Percentiles rank a stretch among this genome's conserved stretches.
Conservation (phyloP, 2,888 invertebrate species). For the Melinaea menophilus region DNA sequence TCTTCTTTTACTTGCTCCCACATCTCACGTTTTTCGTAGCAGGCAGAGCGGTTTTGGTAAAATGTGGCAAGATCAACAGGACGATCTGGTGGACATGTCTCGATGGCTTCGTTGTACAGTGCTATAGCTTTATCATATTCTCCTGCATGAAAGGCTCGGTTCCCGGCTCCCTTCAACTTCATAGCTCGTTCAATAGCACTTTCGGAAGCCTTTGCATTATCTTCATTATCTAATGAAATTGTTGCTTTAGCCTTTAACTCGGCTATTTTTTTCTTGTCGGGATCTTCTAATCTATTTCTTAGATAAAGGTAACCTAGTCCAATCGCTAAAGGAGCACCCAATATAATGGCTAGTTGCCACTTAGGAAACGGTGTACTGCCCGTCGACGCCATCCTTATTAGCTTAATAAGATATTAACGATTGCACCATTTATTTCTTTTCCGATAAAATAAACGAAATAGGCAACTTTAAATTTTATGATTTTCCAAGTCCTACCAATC, state of each 20-base stretch:
- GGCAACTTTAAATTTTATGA: conserved; percentile 52
- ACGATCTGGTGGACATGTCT: conserved; percentile 87
- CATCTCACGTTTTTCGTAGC: conserved; percentile 93
- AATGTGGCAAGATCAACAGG: conserved; percentile 89
- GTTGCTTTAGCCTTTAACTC: conserved; percentile 75
- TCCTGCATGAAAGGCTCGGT: conserved; percentile 88
- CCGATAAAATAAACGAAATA: conserved; percentile 42
- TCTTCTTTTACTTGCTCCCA: conserved; percentile 91
- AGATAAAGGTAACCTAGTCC: conserved; percentile 89
- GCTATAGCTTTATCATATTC: conserved; percentile 94
- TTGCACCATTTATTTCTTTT: conserved; percentile 61
- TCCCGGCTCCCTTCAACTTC: conserved; percentile 91
- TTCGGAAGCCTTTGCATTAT: conserved; percentile 64
- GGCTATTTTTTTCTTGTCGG: conserved; percentile 74
- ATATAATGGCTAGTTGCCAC: conserved; percentile 91
- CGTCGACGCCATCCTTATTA: conserved; percentile 65
- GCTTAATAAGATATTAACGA: conserved; percentile 45
- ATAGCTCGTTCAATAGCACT: conserved; percentile 86
- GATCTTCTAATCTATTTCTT: conserved; percentile 76
- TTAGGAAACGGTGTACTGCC: conserved; percentile 82
- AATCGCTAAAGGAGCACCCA: conserved; percentile 89
- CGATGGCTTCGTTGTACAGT: conserved; percentile 95
- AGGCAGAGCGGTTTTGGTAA: conserved; percentile 97
- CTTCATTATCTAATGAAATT: conserved; percentile 80
- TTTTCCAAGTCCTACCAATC: conserved; percentile 54